Conservation (phyloP, 2,797 vertebrate genomes). For the Hylomyscus alleni region DNA sequence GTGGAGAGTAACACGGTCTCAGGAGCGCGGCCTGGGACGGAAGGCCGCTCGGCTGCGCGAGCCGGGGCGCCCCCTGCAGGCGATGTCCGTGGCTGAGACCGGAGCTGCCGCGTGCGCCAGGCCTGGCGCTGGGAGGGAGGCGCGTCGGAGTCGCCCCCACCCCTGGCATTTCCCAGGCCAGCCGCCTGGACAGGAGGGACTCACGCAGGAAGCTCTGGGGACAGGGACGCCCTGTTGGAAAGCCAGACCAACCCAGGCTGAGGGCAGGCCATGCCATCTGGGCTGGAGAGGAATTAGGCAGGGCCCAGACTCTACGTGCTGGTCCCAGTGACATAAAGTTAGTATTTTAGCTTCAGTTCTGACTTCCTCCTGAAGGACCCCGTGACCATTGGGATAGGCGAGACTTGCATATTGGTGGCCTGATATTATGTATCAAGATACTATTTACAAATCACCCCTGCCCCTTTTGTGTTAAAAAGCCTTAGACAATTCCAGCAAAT, state of each 20-base stretch:
- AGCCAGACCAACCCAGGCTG: not conserved
- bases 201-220: not conserved
- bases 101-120: not conserved
- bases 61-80: not conserved
- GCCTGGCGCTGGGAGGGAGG: not conserved
- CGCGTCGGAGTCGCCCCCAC: not conserved
- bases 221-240: not conserved
- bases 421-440: not conserved
- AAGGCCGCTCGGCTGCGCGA: not conserved
- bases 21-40: not conserved
- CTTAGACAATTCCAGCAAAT: not conserved
- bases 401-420: not conserved
- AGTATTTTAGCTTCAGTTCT: not conserved
- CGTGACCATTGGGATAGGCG: too few relatives aligned
- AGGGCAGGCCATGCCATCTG: not conserved
- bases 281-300: not conserved
- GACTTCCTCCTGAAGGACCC: not conserved
- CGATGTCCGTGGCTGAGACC: not conserved
- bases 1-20: not conserved
- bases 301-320: accelerated
- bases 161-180: not conserved
- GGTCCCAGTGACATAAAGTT: not conserved
- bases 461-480: not conserved
- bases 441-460: not conserved
- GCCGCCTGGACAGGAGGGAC: not conserved